Percentiles rank a stretch among this genome's conserved stretches.
Evolutionary conservation across 2,888 invertebrate species (phyloP).

Genomic region (Orthonevra nobilis): DNA sequence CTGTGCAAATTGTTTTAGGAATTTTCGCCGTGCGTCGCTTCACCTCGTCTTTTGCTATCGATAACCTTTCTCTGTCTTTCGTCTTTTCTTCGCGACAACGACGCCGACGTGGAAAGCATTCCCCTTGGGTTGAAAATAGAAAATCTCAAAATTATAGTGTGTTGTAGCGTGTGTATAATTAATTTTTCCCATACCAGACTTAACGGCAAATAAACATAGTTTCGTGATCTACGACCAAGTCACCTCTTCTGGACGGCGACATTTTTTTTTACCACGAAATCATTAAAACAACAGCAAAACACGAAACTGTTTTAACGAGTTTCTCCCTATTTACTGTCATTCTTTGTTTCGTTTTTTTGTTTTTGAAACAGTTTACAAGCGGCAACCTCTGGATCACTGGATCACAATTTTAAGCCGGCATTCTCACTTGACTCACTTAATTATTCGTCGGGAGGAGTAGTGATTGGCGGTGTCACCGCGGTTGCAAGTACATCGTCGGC

Average conservation of each 20-base stretch:
- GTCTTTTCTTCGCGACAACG: too few species aligned
- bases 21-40: constrained; percentile 18
- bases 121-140: constrained; percentile 40
- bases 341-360: constrained; percentile 23
- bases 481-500: constrained; percentile 54
- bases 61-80: neutral
- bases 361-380: constrained; percentile 78
- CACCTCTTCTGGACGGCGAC: neutral
- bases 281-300: neutral
- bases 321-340: constrained; percentile 12
- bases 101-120: constrained; percentile 19
- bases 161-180: constrained; percentile 46
- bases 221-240: neutral
- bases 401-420: constrained; percentile 78
- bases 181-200: constrained; percentile 49
- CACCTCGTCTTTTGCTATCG: constrained; percentile 27
- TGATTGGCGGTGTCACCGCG: neutral
- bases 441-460: constrained; percentile 49
- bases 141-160: constrained; percentile 31
- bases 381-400: constrained; percentile 74
- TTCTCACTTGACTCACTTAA: constrained; percentile 76
- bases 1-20: constrained; percentile 36
- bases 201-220: constrained; percentile 35
- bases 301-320: constrained; percentile 53
- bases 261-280: neutral